Evolutionary conservation across 2,113 vertebrate species (phyloP), one percentile per base, ranked within the genome.

Genomic region (Sinocyclocheilus anshuiensis): DNA sequence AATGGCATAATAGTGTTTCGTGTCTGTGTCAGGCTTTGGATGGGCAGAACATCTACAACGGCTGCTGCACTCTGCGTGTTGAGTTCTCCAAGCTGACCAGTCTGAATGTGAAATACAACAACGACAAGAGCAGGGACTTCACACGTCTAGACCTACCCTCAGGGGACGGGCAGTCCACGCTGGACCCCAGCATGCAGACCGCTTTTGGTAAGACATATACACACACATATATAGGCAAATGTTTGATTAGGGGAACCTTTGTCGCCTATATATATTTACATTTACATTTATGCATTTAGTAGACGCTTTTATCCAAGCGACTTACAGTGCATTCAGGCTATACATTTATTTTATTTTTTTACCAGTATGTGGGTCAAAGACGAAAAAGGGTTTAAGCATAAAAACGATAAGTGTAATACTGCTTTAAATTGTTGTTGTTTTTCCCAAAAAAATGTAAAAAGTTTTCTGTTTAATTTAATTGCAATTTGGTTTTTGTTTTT

Each of bases 51-150:
- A 94, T 97, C 90, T 97, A 96, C 84, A 88, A 86, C 88, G 91
- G 90, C 0, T 96, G 95, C 93, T 97, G 96, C 84, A 96, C 94
- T 77, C 91, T 97, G 81, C 95, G 18, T 65, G 89, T 97, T 88
- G 95, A 95, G 84, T 97, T 96, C 92, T 97, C 96, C 87, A 97
- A 90, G 89, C 91, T 97, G 89, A 91, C 87, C 91, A 94, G 87
- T 88, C 95, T 97, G 90, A 96, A 93, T 6, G 91, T 97, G 87
- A 96, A 95, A 86, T 97, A 97, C 86, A 97, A 97, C 93, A 97
- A 96, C 83, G 94, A 96, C 61, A 97, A 95, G 93, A 97, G 96
- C 20, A 93, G 96, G 92, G 97, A 97, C 87, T 97, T 97, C 90
- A 97, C 97, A 87, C 94, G 95, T 18, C 13, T 90, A 89, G 95